These are phyloP conservation scores for Onchidella celtica DNA, from an alignment of 2,888 invertebrate genomes.

Conservation along the genomic window DNA sequence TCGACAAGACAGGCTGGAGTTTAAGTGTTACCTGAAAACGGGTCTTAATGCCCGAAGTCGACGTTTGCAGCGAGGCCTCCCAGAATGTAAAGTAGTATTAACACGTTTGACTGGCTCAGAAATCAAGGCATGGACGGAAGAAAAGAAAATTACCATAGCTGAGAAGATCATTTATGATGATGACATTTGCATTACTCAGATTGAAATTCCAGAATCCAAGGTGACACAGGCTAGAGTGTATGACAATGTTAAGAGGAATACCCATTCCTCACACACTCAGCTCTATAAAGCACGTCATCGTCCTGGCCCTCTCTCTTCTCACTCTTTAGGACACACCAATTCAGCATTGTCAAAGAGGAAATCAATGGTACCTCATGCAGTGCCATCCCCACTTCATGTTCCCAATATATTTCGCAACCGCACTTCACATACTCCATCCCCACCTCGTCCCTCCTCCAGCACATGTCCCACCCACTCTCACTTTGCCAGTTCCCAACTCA, in stretches of 20 bases:
- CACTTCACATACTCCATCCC: conserved; percentile 25
- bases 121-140: conserved; percentile 61
- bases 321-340: neutral
- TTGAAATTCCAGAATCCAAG: conserved; percentile 53
- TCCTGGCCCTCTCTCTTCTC: neutral
- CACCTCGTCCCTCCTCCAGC: conserved; percentile 18
- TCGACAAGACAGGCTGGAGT: conserved; percentile 57
- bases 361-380: neutral
- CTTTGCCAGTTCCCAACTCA: no score
- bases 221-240: neutral
- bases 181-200: conserved; percentile 55
- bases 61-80: conserved; percentile 49
- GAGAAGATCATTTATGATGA: conserved; percentile 53
- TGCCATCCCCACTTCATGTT: conserved; percentile 41
- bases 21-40: conserved; percentile 53
- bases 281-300: neutral
- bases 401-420: conserved; percentile 49
- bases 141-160: conserved; percentile 54
- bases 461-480: no score
- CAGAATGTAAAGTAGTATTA: conserved; percentile 56
- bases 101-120: conserved; percentile 54
- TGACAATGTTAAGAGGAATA: neutral
- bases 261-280: neutral
- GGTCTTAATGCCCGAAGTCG: conserved; percentile 59
- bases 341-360: neutral